A percentile compares a stretch with the other conserved stretches of the same genome.
Evolutionary conservation across 1,140 invertebrate species (phyloP).

Genomic region (Drosophila athabasca): DNA sequence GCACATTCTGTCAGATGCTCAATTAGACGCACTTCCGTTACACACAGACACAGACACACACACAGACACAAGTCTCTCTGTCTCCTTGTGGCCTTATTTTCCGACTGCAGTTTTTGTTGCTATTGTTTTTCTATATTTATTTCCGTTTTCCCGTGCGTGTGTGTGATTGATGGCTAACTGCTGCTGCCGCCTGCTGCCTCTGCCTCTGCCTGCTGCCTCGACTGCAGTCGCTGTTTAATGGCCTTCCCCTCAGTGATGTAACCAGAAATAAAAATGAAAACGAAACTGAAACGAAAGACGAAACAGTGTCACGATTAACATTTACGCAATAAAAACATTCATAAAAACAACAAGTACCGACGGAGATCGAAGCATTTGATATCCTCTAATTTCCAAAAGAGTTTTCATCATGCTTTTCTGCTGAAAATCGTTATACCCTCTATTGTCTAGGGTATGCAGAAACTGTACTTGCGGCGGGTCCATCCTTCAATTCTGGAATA

Average conservation of each 20-base stretch:
- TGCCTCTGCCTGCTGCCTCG: slow-evolving; percentile 4
- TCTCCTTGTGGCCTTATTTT: not conserved
- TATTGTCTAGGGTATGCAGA: no score
- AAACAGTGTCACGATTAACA: slow-evolving; percentile 26
- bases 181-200: slow-evolving; percentile 22
- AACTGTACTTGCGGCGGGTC: no score
- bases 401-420: no score
- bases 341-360: slow-evolving; percentile 20
- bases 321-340: slow-evolving; percentile 24
- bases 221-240: not conserved
- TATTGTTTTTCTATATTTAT: slow-evolving; percentile 62
- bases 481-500: no score
- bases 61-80: no score
- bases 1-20: slow-evolving; percentile 73
- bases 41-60: not conserved
- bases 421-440: no score
- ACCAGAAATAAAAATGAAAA: slow-evolving; percentile 35
- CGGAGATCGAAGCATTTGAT: not conserved
- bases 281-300: slow-evolving; percentile 14
- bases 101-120: no score
- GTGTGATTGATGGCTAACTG: slow-evolving; percentile 74
- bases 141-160: slow-evolving; percentile 65
- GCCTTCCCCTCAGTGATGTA: slow-evolving; percentile 38
- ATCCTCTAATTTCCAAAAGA: not conserved
- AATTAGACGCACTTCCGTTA: slow-evolving; percentile 78